phyloP scores from a whole-genome alignment of 2,113 vertebrate species.

The Neopipo cinnamomea region DNA sequence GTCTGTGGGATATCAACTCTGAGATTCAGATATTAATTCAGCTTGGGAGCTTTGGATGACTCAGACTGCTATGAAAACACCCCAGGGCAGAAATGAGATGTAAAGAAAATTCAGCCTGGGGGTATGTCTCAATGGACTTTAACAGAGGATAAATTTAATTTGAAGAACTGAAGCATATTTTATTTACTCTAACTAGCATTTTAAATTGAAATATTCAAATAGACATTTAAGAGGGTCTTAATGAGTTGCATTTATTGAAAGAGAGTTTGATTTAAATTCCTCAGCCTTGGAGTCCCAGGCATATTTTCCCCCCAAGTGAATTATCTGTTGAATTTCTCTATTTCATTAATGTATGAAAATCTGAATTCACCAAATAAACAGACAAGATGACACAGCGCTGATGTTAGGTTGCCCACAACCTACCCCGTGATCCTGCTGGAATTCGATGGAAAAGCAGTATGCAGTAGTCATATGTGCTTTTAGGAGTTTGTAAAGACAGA shows the following conservation, averaged over 20 bases:
- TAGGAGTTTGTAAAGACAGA: not conserved
- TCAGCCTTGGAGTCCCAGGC: not conserved
- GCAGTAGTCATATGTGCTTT: not conserved
- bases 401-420: not conserved
- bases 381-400: not conserved
- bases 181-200: constrained; percentile 20
- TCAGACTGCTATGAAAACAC: constrained; percentile 45
- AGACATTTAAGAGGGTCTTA: not conserved
- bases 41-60: constrained; percentile 17
- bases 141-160: constrained; percentile 14
- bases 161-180: not conserved
- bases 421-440: not conserved
- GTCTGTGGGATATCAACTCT: constrained; percentile 12
- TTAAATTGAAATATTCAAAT: constrained; percentile 32
- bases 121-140: constrained; percentile 1
- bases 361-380: not conserved
- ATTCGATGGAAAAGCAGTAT: not conserved
- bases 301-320: not conserved
- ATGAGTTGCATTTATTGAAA: constrained; percentile 19
- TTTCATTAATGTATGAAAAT: not conserved
- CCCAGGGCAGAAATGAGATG: constrained; percentile 12
- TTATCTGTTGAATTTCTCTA: not conserved
- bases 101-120: not conserved
- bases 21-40: constrained; percentile 38
- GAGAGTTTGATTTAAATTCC: constrained; percentile 7